Evolutionary conservation across 2,888 invertebrate species (phyloP).

Genomic region (Amphiduros pacificus): DNA sequence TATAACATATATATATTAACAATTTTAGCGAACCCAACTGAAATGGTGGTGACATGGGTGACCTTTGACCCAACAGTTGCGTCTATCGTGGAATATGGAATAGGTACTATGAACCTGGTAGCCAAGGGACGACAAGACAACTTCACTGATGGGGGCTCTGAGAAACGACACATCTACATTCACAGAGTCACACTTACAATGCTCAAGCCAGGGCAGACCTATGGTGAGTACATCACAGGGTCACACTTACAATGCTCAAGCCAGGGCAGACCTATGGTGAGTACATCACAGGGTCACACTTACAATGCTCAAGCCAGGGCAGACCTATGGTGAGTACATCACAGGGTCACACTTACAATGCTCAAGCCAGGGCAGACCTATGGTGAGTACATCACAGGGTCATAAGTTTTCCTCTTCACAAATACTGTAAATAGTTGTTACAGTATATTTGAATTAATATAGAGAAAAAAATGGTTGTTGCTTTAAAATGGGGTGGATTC

Average conservation of each 20-base stretch:
- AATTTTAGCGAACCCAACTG: conserved; percentile 31
- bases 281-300: no score
- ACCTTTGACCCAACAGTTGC: conserved; percentile 38
- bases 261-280: conserved; percentile 46
- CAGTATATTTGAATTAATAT: no score
- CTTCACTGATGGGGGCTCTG: conserved; percentile 49
- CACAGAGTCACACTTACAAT: conserved; percentile 44
- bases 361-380: no score
- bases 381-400: no score
- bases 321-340: no score
- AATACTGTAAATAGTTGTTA: no score
- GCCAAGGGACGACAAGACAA: conserved; percentile 37
- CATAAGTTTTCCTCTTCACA: no score
- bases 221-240: conserved; percentile 48
- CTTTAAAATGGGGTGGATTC: no score
- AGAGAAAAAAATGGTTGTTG: no score
- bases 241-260: conserved; percentile 37
- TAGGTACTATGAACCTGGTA: conserved; percentile 3
- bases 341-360: no score
- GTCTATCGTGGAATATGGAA: conserved; percentile 39
- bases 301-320: no score
- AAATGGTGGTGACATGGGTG: conserved; percentile 52
- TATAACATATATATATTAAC: no score
- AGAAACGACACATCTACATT: conserved; percentile 42
- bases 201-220: conserved; percentile 41